Base-by-base conservation (phyloP, 2,113 vertebrate species). In the Leptosomus discolor region DNA sequence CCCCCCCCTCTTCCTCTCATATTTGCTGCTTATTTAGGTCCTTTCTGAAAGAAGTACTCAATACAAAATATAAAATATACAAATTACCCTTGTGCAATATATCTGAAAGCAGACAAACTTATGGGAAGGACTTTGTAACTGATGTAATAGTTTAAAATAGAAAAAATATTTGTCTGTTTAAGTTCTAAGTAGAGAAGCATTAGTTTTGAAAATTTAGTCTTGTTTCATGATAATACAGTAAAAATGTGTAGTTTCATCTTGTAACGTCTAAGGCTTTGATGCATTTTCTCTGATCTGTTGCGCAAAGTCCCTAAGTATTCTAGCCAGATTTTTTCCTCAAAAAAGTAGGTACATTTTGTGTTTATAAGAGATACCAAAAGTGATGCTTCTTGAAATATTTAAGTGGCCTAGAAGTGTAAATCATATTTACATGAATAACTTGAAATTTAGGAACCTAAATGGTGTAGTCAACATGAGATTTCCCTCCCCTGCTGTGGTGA, bases 391-490 rank as follows among this genome's bases (percentile, higher is more conserved):
- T 89, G 34, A 94, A 91, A 77, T 91, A 60, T 41, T 78, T 71
- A 65, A 30, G 15, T 76, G 51, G 67, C 61, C 32, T 89, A 34
- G 60, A 84, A 79, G n/a, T 9, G 7, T 81, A 94, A 92, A 71
- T 89, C 29, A 13, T 79, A 53, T 82, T 87, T 95, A 79, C 14
- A 50, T 61, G 23, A 94, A 65, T 34, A 81, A 39, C 46, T 81
- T 84, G 50, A 86, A 88, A 85, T 79, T 73, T 92, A 80, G 57
- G 50, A 88, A 64, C 27, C 18, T 88, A 70, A 90, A 65, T 92
- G 69, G 11, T 29, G 5, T 85, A 75, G 65, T 89, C 73, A 53
- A 39, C 4, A 0, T 68, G 74, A 76, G 53, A 73, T 87, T 92
- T 92, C 48, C 61, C 53, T 92, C 65, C 22, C 26, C 32, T 83